These are phyloP conservation scores for Burhinus bistriatus DNA, from an alignment of 2,113 vertebrate genomes.

Conservation along the genomic window DNA sequence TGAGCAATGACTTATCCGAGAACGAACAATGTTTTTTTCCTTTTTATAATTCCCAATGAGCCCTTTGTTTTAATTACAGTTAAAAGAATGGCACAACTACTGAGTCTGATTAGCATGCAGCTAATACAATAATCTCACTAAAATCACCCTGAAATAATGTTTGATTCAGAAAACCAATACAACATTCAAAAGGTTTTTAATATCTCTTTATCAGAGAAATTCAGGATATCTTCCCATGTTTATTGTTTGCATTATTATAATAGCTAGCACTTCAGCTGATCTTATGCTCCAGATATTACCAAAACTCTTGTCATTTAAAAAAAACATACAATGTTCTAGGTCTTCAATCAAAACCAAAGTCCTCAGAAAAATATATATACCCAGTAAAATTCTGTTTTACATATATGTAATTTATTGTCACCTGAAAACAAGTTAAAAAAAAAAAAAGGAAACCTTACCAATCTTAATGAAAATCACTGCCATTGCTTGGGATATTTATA, in stretches of 20 bases:
- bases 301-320: background rate
- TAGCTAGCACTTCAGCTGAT: background rate
- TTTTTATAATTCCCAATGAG: background rate
- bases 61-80: constrained; percentile 22
- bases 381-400: background rate
- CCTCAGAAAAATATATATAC: background rate
- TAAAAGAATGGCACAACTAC: background rate
- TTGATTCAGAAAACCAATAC: background rate
- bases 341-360: background rate
- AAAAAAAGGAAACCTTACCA: background rate
- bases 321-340: background rate
- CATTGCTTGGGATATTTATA: background rate
- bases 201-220: background rate
- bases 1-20: background rate
- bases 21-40: background rate
- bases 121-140: constrained; percentile 5
- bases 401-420: background rate
- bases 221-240: background rate
- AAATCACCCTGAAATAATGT: background rate
- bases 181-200: background rate
- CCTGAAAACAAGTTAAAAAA: background rate
- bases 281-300: background rate
- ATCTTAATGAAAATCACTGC: background rate
- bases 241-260: background rate
- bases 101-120: background rate